These are phyloP conservation scores for Zophobas atratus DNA, from an alignment of 1,140 invertebrate genomes.

Conservation along the genomic window DNA sequence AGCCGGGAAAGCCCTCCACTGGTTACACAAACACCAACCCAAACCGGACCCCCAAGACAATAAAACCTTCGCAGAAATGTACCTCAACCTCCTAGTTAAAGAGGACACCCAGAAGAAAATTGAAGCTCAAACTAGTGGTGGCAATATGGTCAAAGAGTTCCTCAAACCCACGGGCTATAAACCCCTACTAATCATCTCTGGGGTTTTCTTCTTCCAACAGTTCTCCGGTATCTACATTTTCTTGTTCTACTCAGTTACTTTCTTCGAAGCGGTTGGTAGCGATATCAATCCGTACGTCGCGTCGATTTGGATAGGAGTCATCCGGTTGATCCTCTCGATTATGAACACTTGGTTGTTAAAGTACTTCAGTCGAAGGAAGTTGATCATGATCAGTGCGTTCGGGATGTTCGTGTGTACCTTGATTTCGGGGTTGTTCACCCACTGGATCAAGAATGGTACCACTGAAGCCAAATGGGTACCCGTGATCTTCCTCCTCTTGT, in stretches of 20 bases:
- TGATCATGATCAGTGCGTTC: slow-evolving; percentile 69
- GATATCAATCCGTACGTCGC: slow-evolving; percentile 69
- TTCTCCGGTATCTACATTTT: slow-evolving; percentile 76
- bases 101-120: slow-evolving; percentile 67
- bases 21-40: slow-evolving; percentile 63
- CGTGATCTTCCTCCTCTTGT: slow-evolving; percentile 22
- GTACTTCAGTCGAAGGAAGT: slow-evolving; percentile 68
- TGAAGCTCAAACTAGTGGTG: slow-evolving; percentile 16
- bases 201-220: slow-evolving; percentile 74
- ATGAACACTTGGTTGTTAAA: slow-evolving; percentile 70
- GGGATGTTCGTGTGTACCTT: slow-evolving; percentile 70
- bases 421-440: slow-evolving; percentile 70
- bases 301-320: slow-evolving; percentile 75
- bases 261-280: slow-evolving; percentile 69
- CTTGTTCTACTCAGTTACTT: slow-evolving; percentile 78
- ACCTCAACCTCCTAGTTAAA: slow-evolving; percentile 64
- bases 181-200: slow-evolving; percentile 71
- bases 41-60: slow-evolving; percentile 44
- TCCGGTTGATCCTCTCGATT: slow-evolving; percentile 74
- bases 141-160: slow-evolving; percentile 54
- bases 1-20: slow-evolving; percentile 70
- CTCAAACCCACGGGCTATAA: slow-evolving; percentile 72
- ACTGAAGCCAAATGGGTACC: slow-evolving; percentile 37
- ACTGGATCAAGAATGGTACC: slow-evolving; percentile 64
- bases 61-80: slow-evolving; percentile 59